Conservation (phyloP, 2,797 vertebrate genomes). For the Petrocephalus schoutedeni region DNA sequence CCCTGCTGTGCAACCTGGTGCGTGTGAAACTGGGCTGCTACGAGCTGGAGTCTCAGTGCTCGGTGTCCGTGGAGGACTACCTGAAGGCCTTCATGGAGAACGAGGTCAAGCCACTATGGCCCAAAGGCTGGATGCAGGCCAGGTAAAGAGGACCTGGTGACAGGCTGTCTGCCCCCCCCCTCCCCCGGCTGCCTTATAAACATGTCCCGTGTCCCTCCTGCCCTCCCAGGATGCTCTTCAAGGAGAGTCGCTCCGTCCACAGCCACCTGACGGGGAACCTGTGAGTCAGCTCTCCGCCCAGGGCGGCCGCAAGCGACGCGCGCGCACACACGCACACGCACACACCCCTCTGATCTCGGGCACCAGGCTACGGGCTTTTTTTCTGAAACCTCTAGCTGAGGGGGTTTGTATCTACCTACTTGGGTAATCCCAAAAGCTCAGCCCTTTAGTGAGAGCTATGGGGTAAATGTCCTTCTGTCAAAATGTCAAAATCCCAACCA, state of each 20-base stretch:
- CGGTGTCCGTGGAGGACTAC: conserved; percentile 88
- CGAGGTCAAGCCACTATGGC: conserved; percentile 94
- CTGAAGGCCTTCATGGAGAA: conserved; percentile 91
- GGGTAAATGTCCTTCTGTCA: not conserved
- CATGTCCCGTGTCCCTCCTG: not conserved
- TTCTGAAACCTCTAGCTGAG: not conserved
- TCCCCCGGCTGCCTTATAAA: not conserved
- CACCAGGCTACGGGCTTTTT: not conserved
- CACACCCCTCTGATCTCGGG: not conserved
- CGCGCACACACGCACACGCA: no score
- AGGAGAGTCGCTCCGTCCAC: conserved; percentile 89
- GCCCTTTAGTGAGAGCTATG: not conserved
- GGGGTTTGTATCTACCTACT: not conserved
- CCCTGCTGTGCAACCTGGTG: conserved; percentile 89
- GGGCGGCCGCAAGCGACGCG: not conserved
- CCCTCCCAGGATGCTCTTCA: conserved; percentile 82
- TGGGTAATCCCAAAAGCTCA: not conserved
- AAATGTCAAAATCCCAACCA: not conserved
- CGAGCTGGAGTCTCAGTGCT: conserved; percentile 88
- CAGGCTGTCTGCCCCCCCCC: not conserved
- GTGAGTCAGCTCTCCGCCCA: conserved; percentile 66
- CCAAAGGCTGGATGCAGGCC: conserved; percentile 98
- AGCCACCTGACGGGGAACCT: conserved; percentile 91
- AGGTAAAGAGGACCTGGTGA: conserved; percentile 59
- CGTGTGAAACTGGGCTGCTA: conserved; percentile 94